Base-by-base conservation (phyloP, 2,113 vertebrate species). In the Acanthisitta chloris region DNA sequence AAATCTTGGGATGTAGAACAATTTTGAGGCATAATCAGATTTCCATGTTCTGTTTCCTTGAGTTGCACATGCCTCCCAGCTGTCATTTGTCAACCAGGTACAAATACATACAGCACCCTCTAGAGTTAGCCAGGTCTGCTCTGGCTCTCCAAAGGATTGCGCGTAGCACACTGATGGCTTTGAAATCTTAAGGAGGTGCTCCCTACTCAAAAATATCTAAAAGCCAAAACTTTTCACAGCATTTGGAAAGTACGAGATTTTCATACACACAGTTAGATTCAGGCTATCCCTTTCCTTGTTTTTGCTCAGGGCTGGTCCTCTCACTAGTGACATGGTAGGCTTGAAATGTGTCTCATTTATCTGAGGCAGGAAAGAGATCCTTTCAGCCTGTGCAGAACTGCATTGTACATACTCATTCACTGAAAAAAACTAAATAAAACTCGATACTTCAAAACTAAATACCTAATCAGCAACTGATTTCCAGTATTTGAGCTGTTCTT, bases 381-480 rank as follows among this genome's bases (percentile, higher is more conserved):
- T 62, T 93, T 29, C 67, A 55, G 19, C 33, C 25, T 51, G 2
- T n/a, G n/a, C 48, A 92, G 59, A 86, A 55, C 25, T 38, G 49
- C 57, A 23, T 17, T 78, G 46, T 51, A 66, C 65, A 45, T 38
- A 25, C 20, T 51, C n/a, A 24, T 78, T 58, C 38, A 64, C 23
- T 78, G 81, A 62, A 92, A 90, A 36, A 29, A 92, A 67, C n/a
- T 42, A 26, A 86, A 55, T 48, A 71, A 81, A 95, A 59, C 36
- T 87, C 78, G 43, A 29, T 83, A 40, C 33, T 86, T 54, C 33
- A 86, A 88, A 90, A 65, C 40, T 64, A 76, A 89, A 77, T 65
- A 91, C 9, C 52, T 90, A 38, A 73, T 64, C 43, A 78, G 17
- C 46, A 86, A 90, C 46, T 74, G 64, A 71, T 59, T 94, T 77